A percentile compares a stretch with the other conserved stretches of the same genome.
Evolutionary conservation across 2,888 invertebrate genomes (phyloP).

Genomic region (Parnassius orleans): DNA sequence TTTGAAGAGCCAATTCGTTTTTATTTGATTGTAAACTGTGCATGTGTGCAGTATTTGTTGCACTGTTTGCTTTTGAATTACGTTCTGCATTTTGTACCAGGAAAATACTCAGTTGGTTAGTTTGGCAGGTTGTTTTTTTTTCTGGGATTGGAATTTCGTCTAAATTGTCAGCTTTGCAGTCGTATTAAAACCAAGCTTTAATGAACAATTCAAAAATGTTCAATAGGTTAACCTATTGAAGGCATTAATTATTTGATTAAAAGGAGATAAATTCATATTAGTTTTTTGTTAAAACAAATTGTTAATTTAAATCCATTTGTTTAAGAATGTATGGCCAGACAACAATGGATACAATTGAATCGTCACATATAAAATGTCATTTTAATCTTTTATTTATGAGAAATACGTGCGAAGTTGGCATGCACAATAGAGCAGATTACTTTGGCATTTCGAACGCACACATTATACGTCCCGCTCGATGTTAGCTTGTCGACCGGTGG

Average conservation of each 20-base stretch:
- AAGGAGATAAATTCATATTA: too few relatives aligned
- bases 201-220: too few relatives aligned
- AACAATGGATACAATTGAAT: too few relatives aligned
- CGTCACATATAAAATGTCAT: not conserved
- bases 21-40: conserved; percentile 36
- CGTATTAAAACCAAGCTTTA: too few relatives aligned
- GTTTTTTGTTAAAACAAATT: too few relatives aligned
- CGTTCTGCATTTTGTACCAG: conserved; percentile 26
- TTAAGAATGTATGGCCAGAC: too few relatives aligned
- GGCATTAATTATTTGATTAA: too few relatives aligned
- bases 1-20: not conserved
- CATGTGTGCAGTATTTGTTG: conserved; percentile 57
- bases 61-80: conserved; percentile 58
- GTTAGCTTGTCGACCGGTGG: conserved; percentile 73
- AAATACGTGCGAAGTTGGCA: conserved; percentile 14
- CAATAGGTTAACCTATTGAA: too few relatives aligned
- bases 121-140: conserved; percentile 20
- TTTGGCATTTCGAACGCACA: conserved; percentile 25
- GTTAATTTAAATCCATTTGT: too few relatives aligned
- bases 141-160: too few relatives aligned
- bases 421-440: conserved; percentile 19
- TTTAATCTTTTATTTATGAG: not conserved
- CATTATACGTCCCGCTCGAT: conserved; percentile 54
- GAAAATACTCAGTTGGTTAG: conserved; percentile 32
- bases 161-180: too few relatives aligned